These are phyloP conservation scores for Zaprionus nigranus DNA, from an alignment of 1,140 invertebrate genomes.

Conservation along the genomic window DNA sequence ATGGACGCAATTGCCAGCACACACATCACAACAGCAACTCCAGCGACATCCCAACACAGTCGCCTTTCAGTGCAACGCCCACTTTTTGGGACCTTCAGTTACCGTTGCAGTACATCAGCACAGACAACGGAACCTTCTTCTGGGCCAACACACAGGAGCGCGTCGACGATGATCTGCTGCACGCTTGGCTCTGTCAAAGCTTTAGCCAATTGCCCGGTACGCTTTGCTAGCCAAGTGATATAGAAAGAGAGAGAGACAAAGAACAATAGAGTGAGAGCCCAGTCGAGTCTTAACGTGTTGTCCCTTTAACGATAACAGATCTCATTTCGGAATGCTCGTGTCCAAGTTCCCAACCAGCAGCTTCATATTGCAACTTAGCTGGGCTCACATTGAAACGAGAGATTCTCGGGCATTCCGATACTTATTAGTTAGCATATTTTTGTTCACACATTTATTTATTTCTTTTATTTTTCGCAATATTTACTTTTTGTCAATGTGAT, in stretches of 20 bases:
- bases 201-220: conserved; percentile 72
- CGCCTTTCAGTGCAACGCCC: conserved; percentile 18
- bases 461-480: conserved; percentile 64
- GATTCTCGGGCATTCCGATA: conserved; percentile 26
- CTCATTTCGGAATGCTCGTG: conserved; percentile 52
- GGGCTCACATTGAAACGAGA: not conserved
- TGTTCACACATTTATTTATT: conserved; percentile 68
- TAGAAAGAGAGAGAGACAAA: not conserved
- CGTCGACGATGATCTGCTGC: conserved; percentile 75
- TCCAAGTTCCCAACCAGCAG: not conserved
- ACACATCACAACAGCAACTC: conserved; percentile 46
- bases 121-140: conserved; percentile 80
- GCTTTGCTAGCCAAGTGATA: conserved; percentile 48
- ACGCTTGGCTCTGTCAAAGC: conserved; percentile 72
- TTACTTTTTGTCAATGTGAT: conserved; percentile 78
- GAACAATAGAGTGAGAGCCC: not conserved
- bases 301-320: conserved; percentile 47
- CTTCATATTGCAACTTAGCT: conserved; percentile 4
- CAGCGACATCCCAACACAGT: conserved; percentile 29
- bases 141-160: conserved; percentile 75
- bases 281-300: conserved; percentile 22
- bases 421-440: conserved; percentile 38
- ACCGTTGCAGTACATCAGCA: conserved; percentile 77
- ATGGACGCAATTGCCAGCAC: conserved; percentile 82
- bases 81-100: conserved; percentile 54